Conservation (phyloP, 2,888 invertebrate species). For the Hoplodrina ambigua region DNA sequence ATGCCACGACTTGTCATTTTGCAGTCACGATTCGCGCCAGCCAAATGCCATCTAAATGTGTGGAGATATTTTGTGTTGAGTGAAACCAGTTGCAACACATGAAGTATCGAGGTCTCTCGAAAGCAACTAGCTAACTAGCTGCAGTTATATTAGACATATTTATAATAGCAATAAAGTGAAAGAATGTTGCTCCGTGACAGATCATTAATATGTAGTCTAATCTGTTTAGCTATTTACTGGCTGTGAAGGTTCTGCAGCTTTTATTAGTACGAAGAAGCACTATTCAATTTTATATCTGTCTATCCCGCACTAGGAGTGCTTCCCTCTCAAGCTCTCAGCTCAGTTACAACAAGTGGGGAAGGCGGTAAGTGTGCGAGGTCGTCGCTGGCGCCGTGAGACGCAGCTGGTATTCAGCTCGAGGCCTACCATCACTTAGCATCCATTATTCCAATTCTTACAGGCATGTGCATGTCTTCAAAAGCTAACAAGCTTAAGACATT, state of each 20-base stretch:
- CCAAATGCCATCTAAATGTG: conserved; percentile 84
- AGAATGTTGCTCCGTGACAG: conserved; percentile 57
- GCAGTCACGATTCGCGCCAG: conserved; percentile 82
- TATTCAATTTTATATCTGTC: conserved; percentile 60
- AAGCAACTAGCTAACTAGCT: conserved; percentile 42
- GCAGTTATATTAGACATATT: conserved; percentile 42
- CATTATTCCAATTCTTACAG: conserved; percentile 63
- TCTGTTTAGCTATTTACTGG: conserved; percentile 43
- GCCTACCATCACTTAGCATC: conserved; percentile 52
- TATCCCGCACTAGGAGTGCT: conserved; percentile 51
- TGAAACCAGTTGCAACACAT: conserved; percentile 62
- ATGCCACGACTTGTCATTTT: conserved; percentile 90
- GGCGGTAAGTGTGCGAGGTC: conserved; percentile 73
- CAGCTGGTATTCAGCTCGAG: conserved; percentile 69
- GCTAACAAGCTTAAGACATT: conserved; percentile 62
- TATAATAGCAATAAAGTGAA: conserved; percentile 59
- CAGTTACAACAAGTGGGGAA: conserved; percentile 59
- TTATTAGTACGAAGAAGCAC: conserved; percentile 54
- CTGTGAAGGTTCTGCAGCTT: conserved; percentile 54
- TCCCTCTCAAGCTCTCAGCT: conserved; percentile 27
- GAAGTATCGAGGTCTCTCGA: conserved; percentile 63
- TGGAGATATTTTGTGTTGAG: conserved; percentile 64
- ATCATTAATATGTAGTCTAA: conserved; percentile 48
- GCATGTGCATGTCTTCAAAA: conserved; percentile 55
- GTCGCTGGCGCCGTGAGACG: conserved; percentile 60